Evolutionary conservation across 2,113 vertebrate species (phyloP).

Genomic region (Hemibagrus wyckioides): DNA sequence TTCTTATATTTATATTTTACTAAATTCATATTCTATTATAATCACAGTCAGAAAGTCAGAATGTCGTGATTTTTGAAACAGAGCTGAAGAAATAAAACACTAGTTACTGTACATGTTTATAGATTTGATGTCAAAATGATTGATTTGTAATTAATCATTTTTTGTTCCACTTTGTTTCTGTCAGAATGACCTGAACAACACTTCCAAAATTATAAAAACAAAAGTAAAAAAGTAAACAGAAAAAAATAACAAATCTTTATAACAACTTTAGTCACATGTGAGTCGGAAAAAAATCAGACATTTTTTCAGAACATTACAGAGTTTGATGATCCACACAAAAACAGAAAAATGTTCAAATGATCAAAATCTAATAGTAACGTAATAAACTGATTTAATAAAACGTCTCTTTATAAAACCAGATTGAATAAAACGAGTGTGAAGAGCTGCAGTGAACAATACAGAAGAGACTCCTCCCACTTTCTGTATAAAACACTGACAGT

Average conservation of each 20-base stretch:
- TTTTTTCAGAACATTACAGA: neutral
- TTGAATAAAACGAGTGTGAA: neutral
- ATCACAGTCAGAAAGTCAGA: neutral
- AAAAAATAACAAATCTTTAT: neutral
- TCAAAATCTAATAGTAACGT: neutral
- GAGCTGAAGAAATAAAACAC: neutral
- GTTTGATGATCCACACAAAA: neutral
- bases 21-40: neutral
- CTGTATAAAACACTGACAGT: neutral
- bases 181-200: neutral
- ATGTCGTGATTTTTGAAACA: neutral
- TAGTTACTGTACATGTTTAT: neutral
- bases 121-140: neutral
- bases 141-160: neutral
- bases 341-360: neutral
- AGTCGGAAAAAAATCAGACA: no score
- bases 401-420: neutral
- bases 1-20: no score
- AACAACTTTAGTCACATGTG: no score
- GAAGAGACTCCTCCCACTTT: constrained; percentile 1
- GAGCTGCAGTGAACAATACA: neutral
- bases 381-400: neutral
- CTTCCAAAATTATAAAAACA: neutral
- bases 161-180: neutral
- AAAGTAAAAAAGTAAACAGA: neutral